A percentile compares a stretch with the other conserved stretches of the same genome.
Evolutionary conservation across 2,113 vertebrate species (phyloP).

Genomic region (Thymallus thymallus): DNA sequence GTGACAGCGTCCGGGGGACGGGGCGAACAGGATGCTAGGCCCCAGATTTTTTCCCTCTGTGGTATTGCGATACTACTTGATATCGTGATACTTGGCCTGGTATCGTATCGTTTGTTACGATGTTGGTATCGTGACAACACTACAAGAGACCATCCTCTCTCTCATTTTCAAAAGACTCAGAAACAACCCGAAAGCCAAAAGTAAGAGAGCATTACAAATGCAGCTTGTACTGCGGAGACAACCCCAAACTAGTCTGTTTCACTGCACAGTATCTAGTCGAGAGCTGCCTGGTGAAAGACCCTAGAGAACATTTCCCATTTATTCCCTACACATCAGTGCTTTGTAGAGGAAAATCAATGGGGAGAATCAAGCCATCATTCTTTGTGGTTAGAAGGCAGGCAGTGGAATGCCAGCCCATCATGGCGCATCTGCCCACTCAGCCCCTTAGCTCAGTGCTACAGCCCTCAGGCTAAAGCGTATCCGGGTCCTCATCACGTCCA

Average conservation of each 20-base stretch:
- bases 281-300: slow-evolving; percentile 59
- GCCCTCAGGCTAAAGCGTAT: slow-evolving; percentile 1
- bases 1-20: too few relatives aligned
- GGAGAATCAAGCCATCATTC: slow-evolving; percentile 63
- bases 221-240: slow-evolving; percentile 40
- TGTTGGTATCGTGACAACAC: neutral
- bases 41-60: too few relatives aligned
- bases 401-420: slow-evolving; percentile 35
- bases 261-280: slow-evolving; percentile 40
- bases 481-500: slow-evolving; percentile 9
- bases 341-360: slow-evolving; percentile 62
- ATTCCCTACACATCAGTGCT: slow-evolving; percentile 54
- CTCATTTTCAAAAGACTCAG: slow-evolving; percentile 29
- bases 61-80: too few relatives aligned
- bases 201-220: slow-evolving; percentile 31
- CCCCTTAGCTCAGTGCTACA: slow-evolving; percentile 27
- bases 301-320: slow-evolving; percentile 27
- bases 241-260: slow-evolving; percentile 50
- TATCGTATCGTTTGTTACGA: too few relatives aligned
- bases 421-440: slow-evolving; percentile 19
- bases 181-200: slow-evolving; percentile 25
- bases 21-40: too few relatives aligned
- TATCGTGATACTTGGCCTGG: too few relatives aligned
- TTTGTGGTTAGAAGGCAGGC: slow-evolving; percentile 39
- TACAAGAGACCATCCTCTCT: slow-evolving; percentile 10